Evolutionary conservation across 1,140 invertebrate genomes (phyloP).

Genomic region (Leptinotarsa texana): DNA sequence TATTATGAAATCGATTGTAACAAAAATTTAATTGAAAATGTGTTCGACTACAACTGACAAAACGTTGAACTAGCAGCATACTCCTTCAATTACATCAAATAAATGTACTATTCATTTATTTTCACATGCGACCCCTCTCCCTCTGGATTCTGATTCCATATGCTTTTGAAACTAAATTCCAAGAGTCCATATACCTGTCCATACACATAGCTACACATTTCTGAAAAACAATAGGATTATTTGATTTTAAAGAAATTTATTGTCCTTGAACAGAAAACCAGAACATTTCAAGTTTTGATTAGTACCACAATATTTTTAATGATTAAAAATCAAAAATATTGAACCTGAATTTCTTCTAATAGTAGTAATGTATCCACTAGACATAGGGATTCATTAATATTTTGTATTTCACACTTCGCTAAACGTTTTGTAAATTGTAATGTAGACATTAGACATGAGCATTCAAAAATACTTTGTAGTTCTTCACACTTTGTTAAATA

Average conservation of each 20-base stretch:
- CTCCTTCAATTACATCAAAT: neutral
- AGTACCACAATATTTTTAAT: too few species aligned
- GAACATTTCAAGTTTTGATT: too few species aligned
- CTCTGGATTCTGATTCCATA: constrained; percentile 81
- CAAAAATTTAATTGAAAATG: constrained; percentile 2
- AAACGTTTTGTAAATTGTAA: too few species aligned
- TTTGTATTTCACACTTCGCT: too few species aligned
- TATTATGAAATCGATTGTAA: neutral
- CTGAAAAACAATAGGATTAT: constrained; percentile 59
- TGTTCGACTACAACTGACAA: neutral
- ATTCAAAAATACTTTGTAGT: too few species aligned
- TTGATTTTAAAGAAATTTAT: neutral
- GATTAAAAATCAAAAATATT: too few species aligned
- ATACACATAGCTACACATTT: constrained; percentile 98
- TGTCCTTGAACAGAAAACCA: neutral
- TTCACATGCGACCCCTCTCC: constrained; percentile 62
- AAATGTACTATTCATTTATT: constrained; percentile 6
- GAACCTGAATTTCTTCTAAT: too few species aligned
- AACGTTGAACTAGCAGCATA: neutral
- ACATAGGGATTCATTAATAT: too few species aligned
- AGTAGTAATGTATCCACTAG: too few species aligned
- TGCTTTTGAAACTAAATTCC: constrained; percentile 85
- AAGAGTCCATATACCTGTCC: constrained; percentile 96
- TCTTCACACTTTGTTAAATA: too few species aligned
- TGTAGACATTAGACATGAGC: too few species aligned